Conservation (phyloP, 1,140 invertebrate genomes). For the Contarinia nasturtii region DNA sequence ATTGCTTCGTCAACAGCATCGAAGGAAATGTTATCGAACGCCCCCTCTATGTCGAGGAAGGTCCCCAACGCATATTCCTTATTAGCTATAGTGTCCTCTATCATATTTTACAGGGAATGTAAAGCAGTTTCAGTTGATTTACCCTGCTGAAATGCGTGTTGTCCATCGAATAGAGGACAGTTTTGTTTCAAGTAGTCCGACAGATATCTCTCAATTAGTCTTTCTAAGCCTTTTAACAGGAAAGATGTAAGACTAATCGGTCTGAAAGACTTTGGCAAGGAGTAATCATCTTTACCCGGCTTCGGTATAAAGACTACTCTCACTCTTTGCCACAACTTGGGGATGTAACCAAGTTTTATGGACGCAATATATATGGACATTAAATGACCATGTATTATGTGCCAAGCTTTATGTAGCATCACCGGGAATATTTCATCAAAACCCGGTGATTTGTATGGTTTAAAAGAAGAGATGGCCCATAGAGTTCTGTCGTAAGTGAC, state of each 20-base stretch:
- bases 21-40: neutral
- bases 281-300: constrained; percentile 5
- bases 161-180: neutral
- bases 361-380: neutral
- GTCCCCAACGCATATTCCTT: neutral
- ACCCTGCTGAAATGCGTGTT: neutral
- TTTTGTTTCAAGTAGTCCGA: neutral
- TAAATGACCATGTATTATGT: neutral
- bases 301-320: constrained; percentile 11
- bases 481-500: neutral
- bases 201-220: constrained; percentile 7
- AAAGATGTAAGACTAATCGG: constrained; percentile 13
- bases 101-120: neutral
- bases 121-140: neutral
- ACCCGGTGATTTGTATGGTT: neutral
- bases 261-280: constrained; percentile 5
- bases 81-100: neutral
- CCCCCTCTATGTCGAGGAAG: constrained; percentile 1
- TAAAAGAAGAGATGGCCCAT: neutral
- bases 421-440: neutral
- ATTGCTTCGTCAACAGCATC: neutral
- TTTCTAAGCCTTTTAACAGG: constrained; percentile 9
- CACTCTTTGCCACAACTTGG: constrained; percentile 1
- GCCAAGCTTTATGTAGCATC: neutral
- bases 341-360: neutral